Percentiles rank a stretch among this genome's conserved stretches.
Evolutionary conservation across 2,113 vertebrate species (phyloP).

Genomic region (Cochlearius cochlearius): DNA sequence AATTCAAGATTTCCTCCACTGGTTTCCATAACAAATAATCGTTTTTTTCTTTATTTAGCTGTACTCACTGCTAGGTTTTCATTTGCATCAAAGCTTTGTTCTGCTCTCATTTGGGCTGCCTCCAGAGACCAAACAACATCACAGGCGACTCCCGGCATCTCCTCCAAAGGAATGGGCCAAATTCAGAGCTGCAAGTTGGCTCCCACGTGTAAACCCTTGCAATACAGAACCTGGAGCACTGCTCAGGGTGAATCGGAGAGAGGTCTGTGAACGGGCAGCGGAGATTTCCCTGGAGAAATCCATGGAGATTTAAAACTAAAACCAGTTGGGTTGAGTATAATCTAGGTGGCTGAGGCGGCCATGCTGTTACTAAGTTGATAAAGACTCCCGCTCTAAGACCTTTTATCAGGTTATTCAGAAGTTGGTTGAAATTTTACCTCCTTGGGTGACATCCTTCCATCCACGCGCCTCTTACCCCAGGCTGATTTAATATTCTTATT

Average conservation of each 20-base stretch:
- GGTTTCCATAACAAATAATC: conserved; percentile 66
- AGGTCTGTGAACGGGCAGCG: background rate
- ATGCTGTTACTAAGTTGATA: background rate
- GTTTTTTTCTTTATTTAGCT: conserved; percentile 66
- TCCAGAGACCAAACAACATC: conserved; percentile 59
- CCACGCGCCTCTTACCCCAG: background rate
- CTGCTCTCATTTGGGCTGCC: conserved; percentile 51
- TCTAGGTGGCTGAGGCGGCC: background rate
- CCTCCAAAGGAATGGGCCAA: conserved; percentile 37
- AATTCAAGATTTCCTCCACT: conserved; percentile 67
- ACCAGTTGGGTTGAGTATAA: background rate
- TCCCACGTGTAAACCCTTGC: background rate
- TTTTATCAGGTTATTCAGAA: background rate
- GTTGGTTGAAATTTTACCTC: background rate
- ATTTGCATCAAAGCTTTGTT: conserved; percentile 68
- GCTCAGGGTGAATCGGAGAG: background rate
- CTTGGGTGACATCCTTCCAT: background rate
- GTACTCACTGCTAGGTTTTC: conserved; percentile 50
- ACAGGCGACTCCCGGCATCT: conserved; percentile 31
- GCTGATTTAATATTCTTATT: background rate
- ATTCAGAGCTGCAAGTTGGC: conserved; percentile 6
- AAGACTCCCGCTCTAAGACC: background rate
- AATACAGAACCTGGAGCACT: background rate
- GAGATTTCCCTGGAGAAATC: background rate
- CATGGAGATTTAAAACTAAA: background rate